phyloP scores from a whole-genome alignment of 2,888 invertebrate species.

The Callinectes sapidus region DNA sequence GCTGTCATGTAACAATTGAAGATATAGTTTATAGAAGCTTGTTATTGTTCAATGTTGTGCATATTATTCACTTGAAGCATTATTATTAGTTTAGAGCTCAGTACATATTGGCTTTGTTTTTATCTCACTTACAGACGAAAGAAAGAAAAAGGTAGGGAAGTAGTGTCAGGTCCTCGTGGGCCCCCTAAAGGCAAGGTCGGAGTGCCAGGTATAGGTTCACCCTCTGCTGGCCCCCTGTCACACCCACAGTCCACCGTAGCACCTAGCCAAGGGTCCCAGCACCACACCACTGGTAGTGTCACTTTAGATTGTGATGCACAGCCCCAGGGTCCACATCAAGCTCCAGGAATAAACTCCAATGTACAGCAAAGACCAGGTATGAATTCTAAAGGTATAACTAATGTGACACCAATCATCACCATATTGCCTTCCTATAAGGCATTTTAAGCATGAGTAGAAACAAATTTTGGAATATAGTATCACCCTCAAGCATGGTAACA shows the following conservation, averaged over 20 bases:
- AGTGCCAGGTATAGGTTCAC: conserved; percentile 42
- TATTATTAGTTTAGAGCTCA: not conserved
- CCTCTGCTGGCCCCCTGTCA: conserved; percentile 42
- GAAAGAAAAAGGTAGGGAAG: conserved; percentile 34
- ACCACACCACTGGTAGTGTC: conserved; percentile 35
- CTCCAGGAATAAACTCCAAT: not conserved
- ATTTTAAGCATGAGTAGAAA: not conserved
- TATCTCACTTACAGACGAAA: conserved; percentile 37
- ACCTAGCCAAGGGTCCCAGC: conserved; percentile 49
- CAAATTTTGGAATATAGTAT: not conserved
- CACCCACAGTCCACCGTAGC: conserved; percentile 43
- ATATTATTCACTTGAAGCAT: not conserved
- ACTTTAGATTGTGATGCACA: conserved; percentile 34
- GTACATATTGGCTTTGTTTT: conserved; percentile 29
- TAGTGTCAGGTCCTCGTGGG: conserved; percentile 2
- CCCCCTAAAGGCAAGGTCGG: conserved; percentile 42
- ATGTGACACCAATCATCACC: not conserved
- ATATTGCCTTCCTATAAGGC: not conserved
- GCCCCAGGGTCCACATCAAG: conserved; percentile 16
- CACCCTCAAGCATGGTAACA: conserved; percentile 44
- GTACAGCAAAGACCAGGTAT: conserved; percentile 41
- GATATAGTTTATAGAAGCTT: not conserved
- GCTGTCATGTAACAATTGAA: not conserved
- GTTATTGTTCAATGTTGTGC: conserved; percentile 11
- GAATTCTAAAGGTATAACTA: not conserved